Base-by-base conservation (phyloP, 2,888 invertebrate genomes). In the Hydroisotoma schaefferi region DNA sequence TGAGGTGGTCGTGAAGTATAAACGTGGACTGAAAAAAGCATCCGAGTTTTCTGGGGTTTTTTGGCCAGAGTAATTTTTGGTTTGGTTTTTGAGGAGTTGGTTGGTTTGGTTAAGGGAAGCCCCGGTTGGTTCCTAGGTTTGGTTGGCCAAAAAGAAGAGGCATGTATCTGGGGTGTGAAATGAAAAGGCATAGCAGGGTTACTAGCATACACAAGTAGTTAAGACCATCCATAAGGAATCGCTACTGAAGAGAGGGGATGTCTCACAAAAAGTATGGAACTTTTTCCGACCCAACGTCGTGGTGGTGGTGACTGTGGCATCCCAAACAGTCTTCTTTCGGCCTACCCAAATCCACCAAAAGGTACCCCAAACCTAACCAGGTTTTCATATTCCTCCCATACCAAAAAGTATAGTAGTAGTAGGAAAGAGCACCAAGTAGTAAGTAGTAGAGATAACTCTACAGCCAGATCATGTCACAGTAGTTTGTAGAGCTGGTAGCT, bases 141-240 rank as follows among this genome's bases (percentile, higher is more conserved):
- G 60, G 60, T 57, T 57, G 49, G 53, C 61, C 61, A 61, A 28
- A 60, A 58, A 54, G 54, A 61, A 56, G 65, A 63, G 65, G 66
- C 66, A 65, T 66, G 66, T 62, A 65, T 61, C 63, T 65, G 66
- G 66, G 67, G 67, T 67, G 69, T 67, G 66, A 69, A 69, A 61
- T 43, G 38, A n/a, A 54, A 40, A 18, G 33, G 51, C 23, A 33
- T 8, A 18, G 18, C 20, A 51, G 26, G 33, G 37, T 20, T 18
- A 49, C 12, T 6, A 49, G 6, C 10, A 23, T 47, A 6, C 23
- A 47, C 6, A 22, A 47, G 25, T 10, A 8, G 25, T 15, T 10
- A 43, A 18, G 43, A 43, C n/a, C 27, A 49, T n/a, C 10, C 26
- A 51, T 29, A 33, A 27, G 28, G 28, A 25, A 10, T 5, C 22